Percentiles rank a stretch among this genome's conserved stretches.
phyloP scores from a whole-genome alignment of 2,888 invertebrate species.

The Villa cingulata region DNA sequence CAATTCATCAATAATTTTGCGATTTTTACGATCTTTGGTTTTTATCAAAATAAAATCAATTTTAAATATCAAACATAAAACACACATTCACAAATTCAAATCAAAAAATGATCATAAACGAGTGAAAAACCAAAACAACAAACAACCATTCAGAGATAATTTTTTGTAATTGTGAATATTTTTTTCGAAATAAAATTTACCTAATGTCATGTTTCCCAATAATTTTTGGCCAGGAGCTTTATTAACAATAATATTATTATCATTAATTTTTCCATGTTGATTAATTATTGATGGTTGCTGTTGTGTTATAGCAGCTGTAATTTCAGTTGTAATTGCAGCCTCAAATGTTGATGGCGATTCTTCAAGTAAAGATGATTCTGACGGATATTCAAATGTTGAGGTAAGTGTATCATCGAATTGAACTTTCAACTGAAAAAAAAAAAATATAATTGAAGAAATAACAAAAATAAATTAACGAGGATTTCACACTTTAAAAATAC shows the following conservation, averaged over 20 bases:
- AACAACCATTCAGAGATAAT: no score
- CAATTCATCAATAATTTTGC: no score
- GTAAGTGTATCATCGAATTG: conserved; percentile 81
- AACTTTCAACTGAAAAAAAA: conserved; percentile 60
- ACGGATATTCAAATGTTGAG: conserved; percentile 85
- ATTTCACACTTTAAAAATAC: no score
- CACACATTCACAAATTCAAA: no score
- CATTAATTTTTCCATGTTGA: not conserved
- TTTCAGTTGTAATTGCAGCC: not conserved
- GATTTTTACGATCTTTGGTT: no score
- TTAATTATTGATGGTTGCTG: not conserved
- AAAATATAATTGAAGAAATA: conserved; percentile 6
- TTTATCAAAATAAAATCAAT: no score
- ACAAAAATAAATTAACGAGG: no score
- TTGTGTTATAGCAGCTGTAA: not conserved
- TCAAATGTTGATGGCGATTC: not conserved
- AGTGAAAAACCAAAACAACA: no score
- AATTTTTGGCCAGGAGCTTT: conserved; percentile 20
- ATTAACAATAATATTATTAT: conserved; percentile 5
- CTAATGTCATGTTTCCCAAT: conserved; percentile 35
- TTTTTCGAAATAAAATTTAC: conserved; percentile 18
- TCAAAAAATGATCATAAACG: no score
- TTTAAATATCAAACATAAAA: no score
- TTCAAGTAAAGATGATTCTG: conserved; percentile 62
- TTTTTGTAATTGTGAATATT: no score